Base-by-base conservation (phyloP, 2,797 vertebrate species). In the Xiphorhynchus erythropygius region DNA sequence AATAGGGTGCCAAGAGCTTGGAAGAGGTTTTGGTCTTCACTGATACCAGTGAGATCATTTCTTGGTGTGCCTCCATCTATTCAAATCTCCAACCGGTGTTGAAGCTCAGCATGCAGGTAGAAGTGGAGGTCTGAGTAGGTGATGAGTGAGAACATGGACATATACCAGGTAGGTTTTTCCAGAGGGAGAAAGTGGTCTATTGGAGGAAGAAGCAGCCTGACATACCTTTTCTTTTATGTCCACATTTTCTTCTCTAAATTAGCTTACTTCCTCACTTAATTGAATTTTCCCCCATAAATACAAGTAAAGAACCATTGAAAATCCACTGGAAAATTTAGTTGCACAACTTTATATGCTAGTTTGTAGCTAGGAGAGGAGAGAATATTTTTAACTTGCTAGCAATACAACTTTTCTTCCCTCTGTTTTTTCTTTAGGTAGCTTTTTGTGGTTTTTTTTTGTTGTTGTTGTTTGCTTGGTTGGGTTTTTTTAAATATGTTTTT, bases 31-130 rank as follows among this genome's bases (percentile, higher is more conserved):
- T 79, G 52, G 27, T 44, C 12, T 17, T 67, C 77, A 65, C 23
- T 76, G 60, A 42, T 56, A 47, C 15, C 52, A 63, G 46, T 42
- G 50, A 74, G 21, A 68, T 28, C 14, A 74, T 6, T 6, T 70
- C 57, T 39, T 37, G 17, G 22, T 59, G 11, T 24, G 16, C 18
- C 39, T 71, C 49, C 46, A 59, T 15, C 57, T 69, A 0, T 25
- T n/a, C 1, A 1, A 44, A 9, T 8, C 52, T 77, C 53, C 53
- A n/a, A 0, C 10, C 10, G 30, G 7, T 23, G 17, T 1, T 30
- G 46, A 67, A 73, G 49, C 24, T 81, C 42, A 84, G 44, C n/a
- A 18, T 10, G 65, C 52, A 35, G 73, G 18, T 0, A 23, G 32
- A 46, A 49, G 37, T 41, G 75, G 46, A 70, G 23, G 9, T 87